phyloP scores from a whole-genome alignment of 2,113 vertebrate genomes.

The Xiphophorus maculatus region DNA sequence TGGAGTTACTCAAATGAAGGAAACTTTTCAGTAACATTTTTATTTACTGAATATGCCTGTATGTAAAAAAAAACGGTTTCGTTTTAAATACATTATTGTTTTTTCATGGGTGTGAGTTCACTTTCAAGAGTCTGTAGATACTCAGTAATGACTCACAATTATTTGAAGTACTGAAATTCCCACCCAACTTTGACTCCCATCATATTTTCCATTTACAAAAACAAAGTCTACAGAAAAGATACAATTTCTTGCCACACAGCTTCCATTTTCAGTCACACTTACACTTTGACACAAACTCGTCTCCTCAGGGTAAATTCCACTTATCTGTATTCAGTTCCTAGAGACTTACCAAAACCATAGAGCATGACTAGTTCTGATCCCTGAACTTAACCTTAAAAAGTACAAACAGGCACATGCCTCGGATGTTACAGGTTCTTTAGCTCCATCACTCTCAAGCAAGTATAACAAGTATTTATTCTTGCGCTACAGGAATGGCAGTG shows the following conservation, averaged over 20 bases:
- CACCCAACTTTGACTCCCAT: neutral
- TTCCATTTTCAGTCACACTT: neutral
- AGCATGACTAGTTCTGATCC: neutral
- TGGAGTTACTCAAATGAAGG: too few species aligned
- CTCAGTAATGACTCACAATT: neutral
- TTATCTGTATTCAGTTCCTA: neutral
- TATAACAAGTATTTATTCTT: slow-evolving; percentile 42
- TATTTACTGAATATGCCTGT: too few species aligned
- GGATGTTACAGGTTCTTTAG: slow-evolving; percentile 3
- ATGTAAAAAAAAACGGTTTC: too few species aligned
- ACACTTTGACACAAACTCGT: neutral
- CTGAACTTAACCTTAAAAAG: neutral
- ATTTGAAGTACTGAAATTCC: neutral
- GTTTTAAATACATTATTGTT: too few species aligned
- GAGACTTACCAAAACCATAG: neutral
- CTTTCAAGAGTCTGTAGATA: neutral
- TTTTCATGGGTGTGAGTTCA: neutral
- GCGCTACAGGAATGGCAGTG: slow-evolving; percentile 29
- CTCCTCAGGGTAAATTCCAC: neutral
- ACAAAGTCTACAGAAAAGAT: neutral
- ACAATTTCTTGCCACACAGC: neutral
- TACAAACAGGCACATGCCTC: slow-evolving; percentile 2
- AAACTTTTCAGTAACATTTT: too few species aligned
- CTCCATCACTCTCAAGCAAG: slow-evolving; percentile 42
- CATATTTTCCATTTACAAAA: neutral